phyloP scores from a whole-genome alignment of 2,888 invertebrate genomes.

The Theretra japonica region DNA sequence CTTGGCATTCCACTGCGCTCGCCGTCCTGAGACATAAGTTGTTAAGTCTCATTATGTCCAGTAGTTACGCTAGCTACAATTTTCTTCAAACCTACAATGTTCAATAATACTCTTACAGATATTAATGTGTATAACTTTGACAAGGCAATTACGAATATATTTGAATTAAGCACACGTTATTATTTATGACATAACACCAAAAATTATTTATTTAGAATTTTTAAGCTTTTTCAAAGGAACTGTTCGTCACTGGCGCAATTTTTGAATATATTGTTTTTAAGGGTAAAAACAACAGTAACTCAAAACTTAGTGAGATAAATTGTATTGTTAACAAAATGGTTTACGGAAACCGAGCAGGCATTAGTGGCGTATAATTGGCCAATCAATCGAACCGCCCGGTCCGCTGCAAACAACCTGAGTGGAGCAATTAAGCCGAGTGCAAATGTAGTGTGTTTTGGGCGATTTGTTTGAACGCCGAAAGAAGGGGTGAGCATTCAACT shows the following conservation, averaged over 20 bases:
- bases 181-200: too few species aligned
- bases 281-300: slow-evolving; percentile 13
- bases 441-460: slow-evolving; percentile 47
- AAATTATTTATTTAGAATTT: background rate
- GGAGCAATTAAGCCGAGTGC: slow-evolving; percentile 61
- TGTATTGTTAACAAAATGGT: slow-evolving; percentile 45
- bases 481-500: slow-evolving; percentile 30
- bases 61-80: too few species aligned
- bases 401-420: slow-evolving; percentile 59
- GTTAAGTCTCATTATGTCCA: too few species aligned
- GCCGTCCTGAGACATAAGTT: too few species aligned
- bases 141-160: too few species aligned
- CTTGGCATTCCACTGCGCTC: too few species aligned
- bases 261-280: too few species aligned
- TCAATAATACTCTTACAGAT: background rate
- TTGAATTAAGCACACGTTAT: too few species aligned
- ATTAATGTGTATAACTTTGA: too few species aligned
- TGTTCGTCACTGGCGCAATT: background rate
- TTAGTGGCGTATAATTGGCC: slow-evolving; percentile 72
- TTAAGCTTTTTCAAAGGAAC: background rate
- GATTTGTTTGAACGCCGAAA: slow-evolving; percentile 44
- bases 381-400: slow-evolving; percentile 67
- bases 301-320: slow-evolving; percentile 41
- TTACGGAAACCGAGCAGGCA: slow-evolving; percentile 47
- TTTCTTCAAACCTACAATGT: too few species aligned